A percentile compares a stretch with the other conserved stretches of the same genome.
Conservation (phyloP, 2,888 invertebrate species). For the Chromoteleia sp. region DNA sequence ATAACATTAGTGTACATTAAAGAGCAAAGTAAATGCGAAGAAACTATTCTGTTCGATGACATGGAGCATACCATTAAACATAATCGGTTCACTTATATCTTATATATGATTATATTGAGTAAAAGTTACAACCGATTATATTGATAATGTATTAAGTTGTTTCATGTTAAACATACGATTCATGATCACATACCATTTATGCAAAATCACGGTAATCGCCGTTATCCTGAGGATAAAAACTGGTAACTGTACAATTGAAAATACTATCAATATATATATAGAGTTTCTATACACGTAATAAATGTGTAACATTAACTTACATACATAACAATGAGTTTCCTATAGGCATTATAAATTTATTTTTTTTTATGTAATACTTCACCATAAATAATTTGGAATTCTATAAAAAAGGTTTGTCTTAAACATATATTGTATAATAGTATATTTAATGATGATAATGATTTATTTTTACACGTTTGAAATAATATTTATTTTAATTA, state of each 20-base stretch:
- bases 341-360: conserved; percentile 40
- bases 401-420: conserved; percentile 21
- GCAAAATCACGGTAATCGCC: too few relatives aligned
- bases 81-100: conserved; percentile 8
- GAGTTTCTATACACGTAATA: conserved; percentile 20
- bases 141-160: conserved; percentile 21
- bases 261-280: conserved; percentile 25
- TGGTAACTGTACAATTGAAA: conserved; percentile 17
- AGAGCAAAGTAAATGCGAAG: too few relatives aligned
- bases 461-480: too few relatives aligned
- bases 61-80: conserved; percentile 15
- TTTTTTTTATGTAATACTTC: conserved; percentile 21
- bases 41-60: too few relatives aligned
- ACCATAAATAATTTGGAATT: conserved; percentile 1
- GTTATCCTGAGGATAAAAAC: too few relatives aligned
- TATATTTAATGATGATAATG: too few relatives aligned
- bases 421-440: too few relatives aligned
- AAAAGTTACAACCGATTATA: conserved; percentile 19
- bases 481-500: too few relatives aligned
- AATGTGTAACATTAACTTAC: conserved; percentile 2
- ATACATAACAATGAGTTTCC: conserved; percentile 8
- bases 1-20: too few relatives aligned
- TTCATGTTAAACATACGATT: conserved; percentile 8
- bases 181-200: too few relatives aligned
- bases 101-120: conserved; percentile 2